Conservation (phyloP, 2,888 invertebrate species). For the Muschampia plurimacula region DNA sequence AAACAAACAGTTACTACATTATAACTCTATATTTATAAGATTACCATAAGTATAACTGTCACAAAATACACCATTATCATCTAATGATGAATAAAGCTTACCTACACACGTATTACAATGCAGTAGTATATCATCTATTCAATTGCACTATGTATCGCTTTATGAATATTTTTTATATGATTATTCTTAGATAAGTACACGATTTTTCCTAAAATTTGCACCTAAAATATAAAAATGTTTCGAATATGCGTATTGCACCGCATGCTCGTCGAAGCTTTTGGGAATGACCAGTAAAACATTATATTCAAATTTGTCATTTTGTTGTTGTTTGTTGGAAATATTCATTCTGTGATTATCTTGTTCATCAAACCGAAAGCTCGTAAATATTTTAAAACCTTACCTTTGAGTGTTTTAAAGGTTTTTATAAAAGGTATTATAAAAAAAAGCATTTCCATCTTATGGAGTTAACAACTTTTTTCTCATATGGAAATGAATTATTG, state of each 20-base stretch:
- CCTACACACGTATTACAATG: conserved; percentile 7
- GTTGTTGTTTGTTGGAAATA: no score
- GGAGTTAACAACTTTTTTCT: no score
- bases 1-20: neutral
- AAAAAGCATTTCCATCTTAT: no score
- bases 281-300: neutral
- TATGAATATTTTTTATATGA: conserved; percentile 13
- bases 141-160: conserved; percentile 11
- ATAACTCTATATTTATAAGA: neutral
- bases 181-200: conserved; percentile 11
- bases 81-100: neutral
- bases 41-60: neutral
- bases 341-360: no score
- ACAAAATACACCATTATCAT: neutral
- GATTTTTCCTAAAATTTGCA: conserved; percentile 11
- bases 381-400: no score
- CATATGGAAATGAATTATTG: no score
- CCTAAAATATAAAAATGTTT: neutral
- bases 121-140: conserved; percentile 14
- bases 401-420: no score
- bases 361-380: no score
- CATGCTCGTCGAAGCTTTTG: conserved; percentile 8
- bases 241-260: conserved; percentile 24
- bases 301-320: no score
- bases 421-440: no score